A percentile compares a stretch with the other conserved stretches of the same genome.
phyloP scores from a whole-genome alignment of 2,797 vertebrate genomes.

The Pogoniulus pusillus region DNA sequence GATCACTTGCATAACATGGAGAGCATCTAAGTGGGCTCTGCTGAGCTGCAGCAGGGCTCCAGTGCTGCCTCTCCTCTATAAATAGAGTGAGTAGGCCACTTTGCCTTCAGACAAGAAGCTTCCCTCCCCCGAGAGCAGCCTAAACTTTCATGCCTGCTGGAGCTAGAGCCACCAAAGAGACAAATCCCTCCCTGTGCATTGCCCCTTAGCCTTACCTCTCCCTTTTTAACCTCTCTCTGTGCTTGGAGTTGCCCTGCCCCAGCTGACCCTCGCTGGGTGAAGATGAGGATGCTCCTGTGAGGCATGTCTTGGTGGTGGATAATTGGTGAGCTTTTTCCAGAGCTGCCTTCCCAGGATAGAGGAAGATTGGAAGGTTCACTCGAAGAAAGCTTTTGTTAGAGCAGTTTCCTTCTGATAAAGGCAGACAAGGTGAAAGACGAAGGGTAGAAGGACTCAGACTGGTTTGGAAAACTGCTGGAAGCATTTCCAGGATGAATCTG shows the following conservation, averaged over 20 bases:
- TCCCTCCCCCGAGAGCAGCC: constrained; percentile 10
- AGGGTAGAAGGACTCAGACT: background rate
- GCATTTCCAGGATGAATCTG: background rate
- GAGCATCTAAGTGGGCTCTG: constrained; percentile 14
- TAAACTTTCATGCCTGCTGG: background rate
- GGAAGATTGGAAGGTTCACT: background rate
- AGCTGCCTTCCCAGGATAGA: background rate
- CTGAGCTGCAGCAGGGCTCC: constrained; percentile 23
- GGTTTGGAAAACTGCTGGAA: background rate
- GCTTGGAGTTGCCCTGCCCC: background rate
- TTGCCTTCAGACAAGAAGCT: constrained; percentile 49
- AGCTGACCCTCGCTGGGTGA: background rate
- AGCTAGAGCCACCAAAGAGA: background rate
- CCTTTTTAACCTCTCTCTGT: background rate
- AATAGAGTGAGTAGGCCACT: constrained; percentile 53
- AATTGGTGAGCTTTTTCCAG: background rate
- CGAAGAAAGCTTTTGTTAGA: background rate
- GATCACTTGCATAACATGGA: background rate
- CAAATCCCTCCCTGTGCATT: background rate
- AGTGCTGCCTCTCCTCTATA: constrained; percentile 30
- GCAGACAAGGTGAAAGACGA: background rate
- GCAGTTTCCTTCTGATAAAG: background rate
- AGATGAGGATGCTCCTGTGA: background rate
- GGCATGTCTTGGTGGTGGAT: background rate
- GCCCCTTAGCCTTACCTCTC: background rate